Conservation (phyloP, 2,797 vertebrate species). For the Hemitrygon akajei region DNA sequence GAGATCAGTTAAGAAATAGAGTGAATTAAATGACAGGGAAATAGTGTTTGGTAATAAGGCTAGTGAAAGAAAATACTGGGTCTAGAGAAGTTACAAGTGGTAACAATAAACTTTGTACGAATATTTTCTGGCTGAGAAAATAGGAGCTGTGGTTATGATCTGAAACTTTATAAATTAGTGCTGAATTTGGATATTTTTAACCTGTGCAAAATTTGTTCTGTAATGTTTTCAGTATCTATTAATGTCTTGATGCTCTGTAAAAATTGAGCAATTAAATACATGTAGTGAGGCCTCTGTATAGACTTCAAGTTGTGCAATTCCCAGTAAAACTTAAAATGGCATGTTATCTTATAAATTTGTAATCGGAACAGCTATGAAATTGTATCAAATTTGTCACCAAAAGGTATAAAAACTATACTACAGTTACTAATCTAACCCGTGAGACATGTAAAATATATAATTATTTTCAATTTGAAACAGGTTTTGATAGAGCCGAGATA, state of each 20-base stretch:
- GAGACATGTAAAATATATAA: not conserved
- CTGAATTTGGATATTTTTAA: not conserved
- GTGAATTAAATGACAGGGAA: not conserved
- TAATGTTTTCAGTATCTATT: not conserved
- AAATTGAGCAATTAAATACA: not conserved
- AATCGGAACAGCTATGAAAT: not conserved
- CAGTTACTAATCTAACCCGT: not conserved
- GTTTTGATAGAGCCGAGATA: not conserved
- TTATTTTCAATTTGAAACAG: not conserved
- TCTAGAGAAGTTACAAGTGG: not conserved
- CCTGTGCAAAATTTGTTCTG: not conserved
- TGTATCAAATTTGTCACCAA: not conserved
- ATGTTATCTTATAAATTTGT: not conserved
- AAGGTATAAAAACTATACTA: not conserved
- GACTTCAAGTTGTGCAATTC: not conserved
- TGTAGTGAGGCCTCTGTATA: too few species aligned
- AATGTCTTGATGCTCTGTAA: not conserved
- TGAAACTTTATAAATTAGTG: not conserved
- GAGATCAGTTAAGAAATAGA: not conserved
- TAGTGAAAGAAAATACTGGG: not conserved
- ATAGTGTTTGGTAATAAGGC: not conserved
- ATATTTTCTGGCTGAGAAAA: not conserved
- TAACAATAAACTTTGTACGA: not conserved
- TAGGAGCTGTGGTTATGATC: not conserved
- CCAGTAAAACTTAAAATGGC: not conserved